A percentile compares a stretch with the other conserved stretches of the same genome.
Conservation (phyloP, 2,113 vertebrate species). For the Coryphaenoides rupestris region DNA sequence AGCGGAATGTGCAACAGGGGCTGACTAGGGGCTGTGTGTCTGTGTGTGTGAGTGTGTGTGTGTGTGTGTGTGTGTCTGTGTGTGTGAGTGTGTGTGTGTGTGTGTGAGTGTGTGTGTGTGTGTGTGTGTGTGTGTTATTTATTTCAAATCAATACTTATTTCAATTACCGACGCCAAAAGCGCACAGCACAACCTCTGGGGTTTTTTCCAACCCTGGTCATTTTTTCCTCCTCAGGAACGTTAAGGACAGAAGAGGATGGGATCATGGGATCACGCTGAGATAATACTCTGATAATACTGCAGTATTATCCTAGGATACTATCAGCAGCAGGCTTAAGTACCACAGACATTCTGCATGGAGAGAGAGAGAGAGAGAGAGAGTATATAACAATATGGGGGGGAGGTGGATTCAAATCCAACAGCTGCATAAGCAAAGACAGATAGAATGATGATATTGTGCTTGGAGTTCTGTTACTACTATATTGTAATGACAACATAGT, state of each 20-base stretch:
- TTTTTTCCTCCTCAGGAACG: background rate
- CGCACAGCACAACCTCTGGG: too few relatives aligned
- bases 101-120: too few relatives aligned
- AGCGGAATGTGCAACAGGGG: too few relatives aligned
- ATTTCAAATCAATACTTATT: too few relatives aligned
- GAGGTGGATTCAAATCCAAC: background rate
- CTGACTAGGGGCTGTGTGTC: background rate
- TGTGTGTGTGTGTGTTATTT: too few relatives aligned
- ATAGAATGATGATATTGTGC: too few relatives aligned
- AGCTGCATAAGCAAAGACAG: too few relatives aligned
- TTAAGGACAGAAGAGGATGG: slow-evolving; percentile 2
- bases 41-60: background rate
- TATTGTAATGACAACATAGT: too few relatives aligned
- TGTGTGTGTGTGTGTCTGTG: background rate
- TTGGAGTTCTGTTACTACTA: too few relatives aligned
- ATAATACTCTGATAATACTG: background rate
- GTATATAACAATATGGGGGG: background rate
- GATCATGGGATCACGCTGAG: slow-evolving; percentile 14
- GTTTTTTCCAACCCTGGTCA: background rate
- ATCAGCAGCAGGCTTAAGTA: slow-evolving; percentile 35
- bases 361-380: background rate
- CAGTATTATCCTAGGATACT: slow-evolving; percentile 35
- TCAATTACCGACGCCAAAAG: too few relatives aligned
- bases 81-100: background rate
- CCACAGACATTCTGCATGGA: background rate